phyloP scores from a whole-genome alignment of 2,888 invertebrate genomes.

The Ischnus inquisitorius region DNA sequence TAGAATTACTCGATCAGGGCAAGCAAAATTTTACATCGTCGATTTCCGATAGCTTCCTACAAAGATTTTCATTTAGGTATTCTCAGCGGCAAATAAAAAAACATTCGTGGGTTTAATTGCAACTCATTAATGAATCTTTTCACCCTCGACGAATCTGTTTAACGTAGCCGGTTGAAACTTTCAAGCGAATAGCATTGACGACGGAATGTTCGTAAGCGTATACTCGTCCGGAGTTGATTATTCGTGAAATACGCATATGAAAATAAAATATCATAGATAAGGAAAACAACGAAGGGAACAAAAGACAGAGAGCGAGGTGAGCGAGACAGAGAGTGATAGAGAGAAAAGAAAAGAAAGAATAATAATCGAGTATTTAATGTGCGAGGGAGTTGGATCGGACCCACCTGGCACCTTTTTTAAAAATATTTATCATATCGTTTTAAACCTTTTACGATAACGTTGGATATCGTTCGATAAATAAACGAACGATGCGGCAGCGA shows the following conservation, averaged over 20 bases:
- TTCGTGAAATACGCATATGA: slow-evolving; percentile 11
- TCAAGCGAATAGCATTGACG: not conserved
- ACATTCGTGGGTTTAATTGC: slow-evolving; percentile 8
- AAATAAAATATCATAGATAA: slow-evolving; percentile 45
- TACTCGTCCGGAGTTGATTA: slow-evolving; percentile 28
- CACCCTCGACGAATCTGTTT: not conserved
- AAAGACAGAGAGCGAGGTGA: slow-evolving; percentile 62
- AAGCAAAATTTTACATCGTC: not conserved
- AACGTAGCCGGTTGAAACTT: not conserved
- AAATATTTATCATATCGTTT: slow-evolving; percentile 41
- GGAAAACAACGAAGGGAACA: slow-evolving; percentile 52
- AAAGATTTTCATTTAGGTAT: slow-evolving; percentile 16
- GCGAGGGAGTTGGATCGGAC: slow-evolving; percentile 74
- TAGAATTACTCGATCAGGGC: not conserved
- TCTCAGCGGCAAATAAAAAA: slow-evolving; percentile 31
- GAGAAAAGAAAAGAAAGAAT: slow-evolving; percentile 68
- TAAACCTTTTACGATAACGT: not conserved
- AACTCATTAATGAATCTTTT: not conserved
- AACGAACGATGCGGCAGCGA: slow-evolving; percentile 25
- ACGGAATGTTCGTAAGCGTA: not conserved
- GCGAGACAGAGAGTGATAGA: slow-evolving; percentile 55
- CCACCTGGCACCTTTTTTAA: slow-evolving; percentile 74
- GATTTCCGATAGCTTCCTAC: not conserved
- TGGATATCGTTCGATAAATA: slow-evolving; percentile 2
- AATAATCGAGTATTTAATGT: slow-evolving; percentile 58